Conservation (phyloP, 2,113 vertebrate species). For the Morphnarchus princeps region DNA sequence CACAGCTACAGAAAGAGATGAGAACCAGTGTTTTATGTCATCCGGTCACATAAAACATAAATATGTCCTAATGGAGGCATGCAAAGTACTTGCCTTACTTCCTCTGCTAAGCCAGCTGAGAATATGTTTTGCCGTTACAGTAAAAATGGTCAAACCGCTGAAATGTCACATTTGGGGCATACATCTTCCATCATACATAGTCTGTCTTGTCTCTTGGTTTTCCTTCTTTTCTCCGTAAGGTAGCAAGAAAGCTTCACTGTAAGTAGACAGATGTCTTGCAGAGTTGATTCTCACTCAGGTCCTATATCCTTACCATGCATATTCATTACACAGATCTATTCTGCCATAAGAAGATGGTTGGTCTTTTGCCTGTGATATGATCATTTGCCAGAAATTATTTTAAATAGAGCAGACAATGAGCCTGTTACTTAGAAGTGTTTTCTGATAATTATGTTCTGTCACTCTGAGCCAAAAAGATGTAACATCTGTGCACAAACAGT, state of each 20-base stretch:
- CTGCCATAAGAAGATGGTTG: background rate
- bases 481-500: background rate
- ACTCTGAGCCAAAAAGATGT: background rate
- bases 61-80: background rate
- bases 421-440: background rate
- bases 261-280: background rate
- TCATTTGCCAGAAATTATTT: background rate
- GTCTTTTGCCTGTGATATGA: background rate
- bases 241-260: background rate
- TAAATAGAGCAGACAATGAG: background rate
- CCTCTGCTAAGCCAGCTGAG: background rate
- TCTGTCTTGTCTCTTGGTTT: background rate
- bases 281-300: background rate
- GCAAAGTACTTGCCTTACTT: background rate
- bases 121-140: background rate
- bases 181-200: background rate
- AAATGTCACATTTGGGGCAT: background rate
- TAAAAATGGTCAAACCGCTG: background rate
- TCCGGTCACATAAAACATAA: background rate
- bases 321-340: background rate
- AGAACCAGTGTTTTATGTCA: background rate
- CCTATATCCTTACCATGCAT: background rate
- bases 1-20: slow-evolving; percentile 5
- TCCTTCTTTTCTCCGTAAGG: background rate
- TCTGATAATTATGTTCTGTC: background rate